These are phyloP conservation scores for Lagenorhynchus albirostris DNA, from an alignment of 2,113 vertebrate genomes.

Conservation along the genomic window DNA sequence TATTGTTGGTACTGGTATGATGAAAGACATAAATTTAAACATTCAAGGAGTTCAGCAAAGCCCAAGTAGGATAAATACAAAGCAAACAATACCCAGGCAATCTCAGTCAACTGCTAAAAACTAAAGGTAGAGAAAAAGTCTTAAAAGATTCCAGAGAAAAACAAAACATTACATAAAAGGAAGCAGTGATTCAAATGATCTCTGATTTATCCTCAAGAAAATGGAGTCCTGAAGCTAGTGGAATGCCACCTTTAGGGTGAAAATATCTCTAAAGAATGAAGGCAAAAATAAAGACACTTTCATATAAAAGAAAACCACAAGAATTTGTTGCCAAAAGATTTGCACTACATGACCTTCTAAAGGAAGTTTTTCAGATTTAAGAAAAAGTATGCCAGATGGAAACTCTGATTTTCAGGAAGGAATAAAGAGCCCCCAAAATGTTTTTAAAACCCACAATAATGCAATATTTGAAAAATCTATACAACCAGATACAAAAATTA, in stretches of 20 bases:
- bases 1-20: neutral
- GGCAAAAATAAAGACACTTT: neutral
- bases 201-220: neutral
- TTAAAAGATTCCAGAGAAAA: neutral
- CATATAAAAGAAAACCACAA: neutral
- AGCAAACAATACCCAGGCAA: neutral
- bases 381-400: neutral
- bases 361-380: neutral
- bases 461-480: neutral
- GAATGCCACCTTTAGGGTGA: neutral
- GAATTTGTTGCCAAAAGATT: neutral
- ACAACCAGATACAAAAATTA: neutral
- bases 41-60: neutral
- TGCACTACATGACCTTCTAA: neutral
- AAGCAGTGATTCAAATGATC: neutral
- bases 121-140: neutral
- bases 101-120: neutral
- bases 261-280: neutral
- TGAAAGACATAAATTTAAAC: neutral
- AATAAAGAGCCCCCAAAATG: neutral
- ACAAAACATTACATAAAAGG: neutral
- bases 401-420: neutral
- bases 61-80: neutral
- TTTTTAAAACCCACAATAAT: neutral
- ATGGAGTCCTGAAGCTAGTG: neutral